Conservation (phyloP, 2,113 vertebrate genomes). For the Oxyruncus cristatus region DNA sequence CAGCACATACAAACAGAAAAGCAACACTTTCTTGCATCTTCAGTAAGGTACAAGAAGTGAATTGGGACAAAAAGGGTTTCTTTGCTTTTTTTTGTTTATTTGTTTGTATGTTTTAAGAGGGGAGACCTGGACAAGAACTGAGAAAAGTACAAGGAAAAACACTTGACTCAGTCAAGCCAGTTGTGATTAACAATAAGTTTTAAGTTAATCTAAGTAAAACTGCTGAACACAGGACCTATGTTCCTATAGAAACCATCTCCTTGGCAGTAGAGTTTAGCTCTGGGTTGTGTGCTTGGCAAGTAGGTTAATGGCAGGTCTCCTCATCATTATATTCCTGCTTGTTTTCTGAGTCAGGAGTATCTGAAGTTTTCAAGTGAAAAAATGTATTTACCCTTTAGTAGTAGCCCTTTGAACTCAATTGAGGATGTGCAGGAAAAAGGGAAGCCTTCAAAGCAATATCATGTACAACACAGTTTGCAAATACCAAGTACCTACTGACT, state of each 20-base stretch:
- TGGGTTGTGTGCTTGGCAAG: neutral
- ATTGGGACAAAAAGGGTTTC: neutral
- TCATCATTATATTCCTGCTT: neutral
- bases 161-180: neutral
- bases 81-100: neutral
- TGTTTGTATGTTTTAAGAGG: neutral
- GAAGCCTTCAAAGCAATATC: neutral
- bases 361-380: neutral
- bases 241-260: neutral
- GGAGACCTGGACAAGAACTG: neutral
- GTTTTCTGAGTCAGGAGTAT: neutral
- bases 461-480: neutral
- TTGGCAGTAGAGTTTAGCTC: neutral
- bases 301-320: neutral
- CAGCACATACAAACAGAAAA: neutral
- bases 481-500: neutral
- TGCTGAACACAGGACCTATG: rapidly evolving
- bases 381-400: neutral
- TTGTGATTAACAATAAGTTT: neutral
- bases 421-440: neutral
- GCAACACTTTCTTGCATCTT: neutral
- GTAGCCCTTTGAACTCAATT: neutral
- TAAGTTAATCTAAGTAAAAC: neutral
- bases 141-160: neutral
- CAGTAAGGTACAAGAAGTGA: neutral